These are phyloP conservation scores for Pogonomyrmex barbatus DNA, from an alignment of 1,140 invertebrate genomes.

Conservation along the genomic window DNA sequence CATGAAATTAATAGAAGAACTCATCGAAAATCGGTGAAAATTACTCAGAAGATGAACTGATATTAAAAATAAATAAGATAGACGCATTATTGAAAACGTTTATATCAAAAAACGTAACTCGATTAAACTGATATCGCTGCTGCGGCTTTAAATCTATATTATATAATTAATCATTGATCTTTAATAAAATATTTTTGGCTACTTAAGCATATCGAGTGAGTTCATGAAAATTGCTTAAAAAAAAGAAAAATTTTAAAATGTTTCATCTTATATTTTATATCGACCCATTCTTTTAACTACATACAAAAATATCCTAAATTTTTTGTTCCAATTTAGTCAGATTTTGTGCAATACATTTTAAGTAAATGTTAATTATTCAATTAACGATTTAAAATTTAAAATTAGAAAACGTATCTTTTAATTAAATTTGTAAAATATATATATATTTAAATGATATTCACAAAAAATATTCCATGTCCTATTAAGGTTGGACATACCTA, in stretches of 20 bases:
- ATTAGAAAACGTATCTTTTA: not conserved
- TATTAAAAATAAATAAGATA: not conserved
- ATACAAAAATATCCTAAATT: not conserved
- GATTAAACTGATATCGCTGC: not conserved
- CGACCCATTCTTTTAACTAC: not conserved
- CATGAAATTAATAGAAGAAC: not conserved
- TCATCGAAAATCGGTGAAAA: not conserved
- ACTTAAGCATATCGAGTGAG: not conserved
- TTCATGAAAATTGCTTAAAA: not conserved
- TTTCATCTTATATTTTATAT: slow-evolving; percentile 4
- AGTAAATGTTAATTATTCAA: not conserved
- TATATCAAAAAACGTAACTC: not conserved
- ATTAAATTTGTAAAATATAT: slow-evolving; percentile 6
- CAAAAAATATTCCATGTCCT: not conserved
- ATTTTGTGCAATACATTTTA: not conserved
- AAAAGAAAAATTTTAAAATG: not conserved
- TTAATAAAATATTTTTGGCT: not conserved
- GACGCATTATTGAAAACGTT: not conserved
- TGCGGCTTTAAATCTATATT: not conserved
- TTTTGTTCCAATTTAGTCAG: not conserved
- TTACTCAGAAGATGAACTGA: not conserved
- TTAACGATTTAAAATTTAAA: not conserved
- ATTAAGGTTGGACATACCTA: not conserved
- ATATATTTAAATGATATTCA: not conserved
- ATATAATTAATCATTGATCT: not conserved